phyloP scores from a whole-genome alignment of 2,113 vertebrate species.

The Prinia subflava region DNA sequence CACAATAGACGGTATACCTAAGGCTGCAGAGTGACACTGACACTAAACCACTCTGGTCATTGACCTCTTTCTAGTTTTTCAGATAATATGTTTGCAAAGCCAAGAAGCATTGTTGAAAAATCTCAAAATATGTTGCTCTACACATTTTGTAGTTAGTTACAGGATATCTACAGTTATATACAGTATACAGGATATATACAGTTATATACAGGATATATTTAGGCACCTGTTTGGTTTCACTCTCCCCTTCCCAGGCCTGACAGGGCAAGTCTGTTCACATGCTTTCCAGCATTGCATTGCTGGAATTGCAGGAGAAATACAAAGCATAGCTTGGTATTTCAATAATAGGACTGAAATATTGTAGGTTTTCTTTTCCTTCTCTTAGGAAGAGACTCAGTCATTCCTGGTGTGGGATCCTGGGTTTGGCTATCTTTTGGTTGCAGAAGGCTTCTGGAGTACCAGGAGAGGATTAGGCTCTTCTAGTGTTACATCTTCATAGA shows the following conservation, averaged over 20 bases:
- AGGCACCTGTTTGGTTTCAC: not conserved
- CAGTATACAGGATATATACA: too few relatives aligned
- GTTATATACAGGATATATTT: too few relatives aligned
- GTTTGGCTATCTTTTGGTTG: not conserved
- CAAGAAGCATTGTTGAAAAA: not conserved
- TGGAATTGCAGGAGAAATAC: not conserved
- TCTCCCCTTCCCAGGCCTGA: not conserved
- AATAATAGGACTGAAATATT: not conserved
- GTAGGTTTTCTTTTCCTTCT: not conserved
- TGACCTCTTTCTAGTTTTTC: not conserved
- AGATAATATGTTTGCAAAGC: not conserved
- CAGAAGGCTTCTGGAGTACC: not conserved
- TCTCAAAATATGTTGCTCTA: not conserved
- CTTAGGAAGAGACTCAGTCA: not conserved
- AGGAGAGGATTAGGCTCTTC: not conserved
- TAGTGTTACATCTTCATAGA: not conserved
- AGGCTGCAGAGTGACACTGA: not conserved
- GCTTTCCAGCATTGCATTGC: not conserved
- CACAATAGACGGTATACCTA: fast-evolving
- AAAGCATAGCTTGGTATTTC: not conserved
- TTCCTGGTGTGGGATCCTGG: not conserved
- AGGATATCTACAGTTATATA: too few relatives aligned
- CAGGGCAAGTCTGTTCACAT: not conserved
- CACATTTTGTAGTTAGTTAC: not conserved
- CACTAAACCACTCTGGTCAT: not conserved